phyloP scores from a whole-genome alignment of 2,888 invertebrate species.

The Leptinotarsa rubiginosa region DNA sequence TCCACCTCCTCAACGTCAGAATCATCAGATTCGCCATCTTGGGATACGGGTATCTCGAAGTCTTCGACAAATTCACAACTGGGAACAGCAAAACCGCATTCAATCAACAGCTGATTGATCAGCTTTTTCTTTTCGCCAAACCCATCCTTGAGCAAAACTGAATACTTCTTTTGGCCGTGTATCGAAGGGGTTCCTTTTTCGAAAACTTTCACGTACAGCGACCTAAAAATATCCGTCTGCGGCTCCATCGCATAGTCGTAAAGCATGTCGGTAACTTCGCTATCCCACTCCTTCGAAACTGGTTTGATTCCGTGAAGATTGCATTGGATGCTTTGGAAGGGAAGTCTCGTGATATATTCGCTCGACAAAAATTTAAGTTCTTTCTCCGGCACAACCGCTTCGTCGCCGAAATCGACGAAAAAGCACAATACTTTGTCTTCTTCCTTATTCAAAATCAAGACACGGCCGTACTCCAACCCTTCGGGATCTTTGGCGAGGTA shows the following conservation, averaged over 20 bases:
- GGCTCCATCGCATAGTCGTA: constrained; percentile 67
- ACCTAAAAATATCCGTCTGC: constrained; percentile 62
- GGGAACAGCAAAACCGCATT: constrained; percentile 67
- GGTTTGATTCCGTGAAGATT: constrained; percentile 70
- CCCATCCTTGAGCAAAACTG: constrained; percentile 68
- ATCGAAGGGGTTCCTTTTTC: constrained; percentile 58
- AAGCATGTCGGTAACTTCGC: constrained; percentile 69
- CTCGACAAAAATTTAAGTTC: constrained; percentile 69
- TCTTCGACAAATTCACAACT: constrained; percentile 48
- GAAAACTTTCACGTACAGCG: constrained; percentile 66
- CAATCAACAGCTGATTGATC: constrained; percentile 69
- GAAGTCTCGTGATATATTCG: constrained; percentile 68
- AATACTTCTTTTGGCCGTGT: constrained; percentile 59
- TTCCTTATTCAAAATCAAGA: constrained; percentile 65
- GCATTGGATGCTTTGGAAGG: constrained; percentile 75
- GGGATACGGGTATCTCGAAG: constrained; percentile 46
- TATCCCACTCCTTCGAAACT: constrained; percentile 67
- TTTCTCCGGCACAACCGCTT: constrained; percentile 62
- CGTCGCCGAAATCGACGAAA: constrained; percentile 75
- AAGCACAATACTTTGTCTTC: constrained; percentile 68
- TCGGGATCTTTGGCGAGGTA: constrained; percentile 69
- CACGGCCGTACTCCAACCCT: constrained; percentile 66
- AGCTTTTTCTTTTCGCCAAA: constrained; percentile 63
- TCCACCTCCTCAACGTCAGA: constrained; percentile 36
- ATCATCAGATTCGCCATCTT: constrained; percentile 26